Percentiles rank a stretch among this genome's conserved stretches.
phyloP scores from a whole-genome alignment of 2,113 vertebrate genomes.

The Marcusenius ussheri region DNA sequence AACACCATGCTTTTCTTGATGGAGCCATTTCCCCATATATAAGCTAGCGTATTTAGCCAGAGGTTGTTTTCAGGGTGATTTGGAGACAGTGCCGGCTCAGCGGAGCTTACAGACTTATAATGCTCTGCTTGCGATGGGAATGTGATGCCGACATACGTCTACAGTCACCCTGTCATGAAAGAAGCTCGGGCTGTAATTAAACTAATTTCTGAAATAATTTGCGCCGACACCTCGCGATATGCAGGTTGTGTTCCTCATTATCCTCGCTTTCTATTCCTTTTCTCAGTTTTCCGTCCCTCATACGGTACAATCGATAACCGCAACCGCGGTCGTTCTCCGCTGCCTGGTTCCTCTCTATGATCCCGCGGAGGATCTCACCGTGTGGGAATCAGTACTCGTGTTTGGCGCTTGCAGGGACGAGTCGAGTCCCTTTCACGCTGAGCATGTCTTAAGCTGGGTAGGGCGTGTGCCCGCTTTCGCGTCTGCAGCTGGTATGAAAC shows the following conservation, averaged over 20 bases:
- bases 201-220: not conserved
- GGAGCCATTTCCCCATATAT: not conserved
- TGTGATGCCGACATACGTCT: not conserved
- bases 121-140: not conserved
- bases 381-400: not conserved
- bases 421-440: not conserved
- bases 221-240: not conserved
- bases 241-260: not conserved
- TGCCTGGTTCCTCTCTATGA: not conserved
- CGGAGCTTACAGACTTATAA: too few relatives aligned
- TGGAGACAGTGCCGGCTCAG: not conserved
- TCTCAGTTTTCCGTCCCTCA: not conserved
- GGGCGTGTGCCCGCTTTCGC: not conserved
- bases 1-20: not conserved
- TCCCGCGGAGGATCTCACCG: not conserved
- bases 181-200: not conserved
- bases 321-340: not conserved
- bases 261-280: not conserved
- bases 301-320: not conserved
- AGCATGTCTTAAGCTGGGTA: not conserved
- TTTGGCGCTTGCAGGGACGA: not conserved
- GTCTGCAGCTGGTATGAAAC: not conserved
- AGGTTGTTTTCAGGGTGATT: not conserved
- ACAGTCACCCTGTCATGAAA: not conserved
- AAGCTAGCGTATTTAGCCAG: not conserved